phyloP scores from a whole-genome alignment of 2,888 invertebrate genomes.

The Noctua janthe region DNA sequence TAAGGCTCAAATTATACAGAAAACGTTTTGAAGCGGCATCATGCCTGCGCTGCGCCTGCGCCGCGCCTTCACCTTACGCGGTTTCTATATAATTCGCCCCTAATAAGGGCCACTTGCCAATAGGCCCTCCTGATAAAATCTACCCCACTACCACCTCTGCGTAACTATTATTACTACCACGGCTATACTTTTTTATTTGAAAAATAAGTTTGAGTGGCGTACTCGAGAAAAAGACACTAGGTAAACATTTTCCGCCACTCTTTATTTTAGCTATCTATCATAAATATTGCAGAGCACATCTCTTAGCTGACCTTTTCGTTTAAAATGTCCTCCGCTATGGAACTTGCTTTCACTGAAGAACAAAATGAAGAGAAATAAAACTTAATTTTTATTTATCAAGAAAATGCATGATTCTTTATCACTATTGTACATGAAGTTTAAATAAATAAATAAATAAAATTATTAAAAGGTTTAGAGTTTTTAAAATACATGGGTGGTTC shows the following conservation, averaged over 20 bases:
- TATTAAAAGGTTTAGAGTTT: not conserved
- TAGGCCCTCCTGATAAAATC: no score
- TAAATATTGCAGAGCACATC: constrained; percentile 3
- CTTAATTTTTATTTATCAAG: not conserved
- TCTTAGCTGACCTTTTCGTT: not conserved
- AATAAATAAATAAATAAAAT: no score
- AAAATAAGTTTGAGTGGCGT: not conserved
- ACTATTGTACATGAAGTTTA: no score
- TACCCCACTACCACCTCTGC: not conserved
- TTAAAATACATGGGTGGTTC: not conserved
- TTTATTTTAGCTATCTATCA: constrained; percentile 19
- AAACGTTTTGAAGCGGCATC: no score
- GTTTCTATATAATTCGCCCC: no score
- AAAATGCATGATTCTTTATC: no score
- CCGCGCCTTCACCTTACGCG: no score
- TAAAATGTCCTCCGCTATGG: constrained; percentile 10
- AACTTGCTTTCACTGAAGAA: not conserved
- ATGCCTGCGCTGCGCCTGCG: no score
- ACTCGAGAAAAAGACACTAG: not conserved
- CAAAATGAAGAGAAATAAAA: not conserved
- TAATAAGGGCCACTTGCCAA: no score
- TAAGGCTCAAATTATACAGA: no score
- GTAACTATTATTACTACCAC: not conserved
- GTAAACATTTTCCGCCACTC: constrained; percentile 7
- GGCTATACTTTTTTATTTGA: not conserved